Evolutionary conservation across 1,140 invertebrate genomes (phyloP).

Genomic region (Halyomorpha halys): DNA sequence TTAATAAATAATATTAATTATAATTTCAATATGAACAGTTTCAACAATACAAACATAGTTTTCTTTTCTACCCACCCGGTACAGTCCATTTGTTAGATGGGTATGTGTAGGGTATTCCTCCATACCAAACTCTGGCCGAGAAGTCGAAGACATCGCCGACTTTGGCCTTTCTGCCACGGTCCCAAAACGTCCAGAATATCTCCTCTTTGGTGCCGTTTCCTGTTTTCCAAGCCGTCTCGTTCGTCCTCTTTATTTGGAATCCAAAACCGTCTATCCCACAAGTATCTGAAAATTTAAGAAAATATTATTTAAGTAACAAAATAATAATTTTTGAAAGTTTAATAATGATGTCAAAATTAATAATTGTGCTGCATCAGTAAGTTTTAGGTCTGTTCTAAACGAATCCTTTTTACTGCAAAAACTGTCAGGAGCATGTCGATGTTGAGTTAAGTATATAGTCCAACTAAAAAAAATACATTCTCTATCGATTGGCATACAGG

Average conservation of each 20-base stretch:
- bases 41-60: too few species aligned
- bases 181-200: slow-evolving; percentile 16
- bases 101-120: background rate
- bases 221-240: slow-evolving; percentile 13
- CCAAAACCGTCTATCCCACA: slow-evolving; percentile 22
- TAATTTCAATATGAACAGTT: too few species aligned
- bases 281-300: slow-evolving; percentile 16
- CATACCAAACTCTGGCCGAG: slow-evolving; percentile 4
- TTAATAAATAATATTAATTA: too few species aligned
- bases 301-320: too few species aligned
- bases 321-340: background rate
- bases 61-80: slow-evolving; percentile 4
- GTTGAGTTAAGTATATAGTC: too few species aligned
- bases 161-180: background rate
- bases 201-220: slow-evolving; percentile 21
- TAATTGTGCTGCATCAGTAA: too few species aligned
- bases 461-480: too few species aligned
- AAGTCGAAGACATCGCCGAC: slow-evolving; percentile 13
- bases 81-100: slow-evolving; percentile 18
- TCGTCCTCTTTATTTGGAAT: slow-evolving; percentile 15
- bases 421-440: too few species aligned
- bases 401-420: too few species aligned
- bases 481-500: too few species aligned
- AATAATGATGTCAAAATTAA: too few species aligned
- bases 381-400: too few species aligned